Evolutionary conservation across 2,888 invertebrate species (phyloP).

Genomic region (Timandra comae): DNA sequence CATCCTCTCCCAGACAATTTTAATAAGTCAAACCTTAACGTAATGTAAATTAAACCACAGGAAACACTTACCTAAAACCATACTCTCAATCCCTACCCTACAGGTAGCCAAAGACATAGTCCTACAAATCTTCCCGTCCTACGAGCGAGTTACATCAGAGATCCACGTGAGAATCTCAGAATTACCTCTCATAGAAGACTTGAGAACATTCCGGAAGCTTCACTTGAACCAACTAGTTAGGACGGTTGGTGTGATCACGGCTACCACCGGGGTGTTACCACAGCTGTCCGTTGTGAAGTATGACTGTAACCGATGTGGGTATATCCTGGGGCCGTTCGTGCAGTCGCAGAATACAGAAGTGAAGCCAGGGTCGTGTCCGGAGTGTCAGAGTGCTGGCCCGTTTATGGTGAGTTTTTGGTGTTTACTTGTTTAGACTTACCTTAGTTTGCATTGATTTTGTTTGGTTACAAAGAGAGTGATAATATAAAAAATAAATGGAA

Average conservation of each 20-base stretch:
- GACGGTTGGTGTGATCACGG: slow-evolving; percentile 92
- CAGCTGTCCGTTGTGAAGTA: slow-evolving; percentile 97
- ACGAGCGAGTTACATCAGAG: slow-evolving; percentile 94
- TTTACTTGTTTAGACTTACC: no score
- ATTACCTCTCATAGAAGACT: slow-evolving; percentile 95
- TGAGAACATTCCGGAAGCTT: slow-evolving; percentile 92
- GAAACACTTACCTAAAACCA: no score
- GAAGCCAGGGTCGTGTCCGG: slow-evolving; percentile 97
- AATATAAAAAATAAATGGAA: no score
- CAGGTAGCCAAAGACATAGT: slow-evolving; percentile 92
- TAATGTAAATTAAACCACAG: no score
- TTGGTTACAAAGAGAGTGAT: no score
- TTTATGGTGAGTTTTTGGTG: slow-evolving; percentile 84
- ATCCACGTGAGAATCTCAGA: slow-evolving; percentile 97
- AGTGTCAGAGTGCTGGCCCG: slow-evolving; percentile 97
- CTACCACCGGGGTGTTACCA: slow-evolving; percentile 96
- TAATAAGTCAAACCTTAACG: no score
- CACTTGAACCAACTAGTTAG: slow-evolving; percentile 96
- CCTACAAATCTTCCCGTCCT: slow-evolving; percentile 95
- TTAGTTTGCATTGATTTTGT: no score
- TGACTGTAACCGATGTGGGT: slow-evolving; percentile 97
- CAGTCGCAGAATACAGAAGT: slow-evolving; percentile 96
- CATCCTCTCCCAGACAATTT: no score
- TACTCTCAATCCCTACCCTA: no score
- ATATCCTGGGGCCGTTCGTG: slow-evolving; percentile 95